Conservation (phyloP, 2,797 vertebrate genomes). For the Sebastes iracundus region DNA sequence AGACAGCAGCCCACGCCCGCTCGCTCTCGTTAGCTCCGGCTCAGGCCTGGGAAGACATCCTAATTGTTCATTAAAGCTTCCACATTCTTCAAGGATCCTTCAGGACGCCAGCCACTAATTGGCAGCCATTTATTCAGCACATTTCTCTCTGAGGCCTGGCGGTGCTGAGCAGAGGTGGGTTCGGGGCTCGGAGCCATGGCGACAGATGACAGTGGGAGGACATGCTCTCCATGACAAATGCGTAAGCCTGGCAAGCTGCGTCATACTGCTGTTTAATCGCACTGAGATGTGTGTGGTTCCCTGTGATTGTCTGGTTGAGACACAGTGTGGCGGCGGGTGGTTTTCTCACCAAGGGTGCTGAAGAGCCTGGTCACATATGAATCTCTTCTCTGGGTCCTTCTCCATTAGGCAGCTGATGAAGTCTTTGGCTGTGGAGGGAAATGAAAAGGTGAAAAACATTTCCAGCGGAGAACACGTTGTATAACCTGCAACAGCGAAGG, state of each 20-base stretch:
- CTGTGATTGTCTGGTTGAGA: conserved; percentile 51
- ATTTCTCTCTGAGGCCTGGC: conserved; percentile 58
- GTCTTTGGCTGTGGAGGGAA: conserved; percentile 87
- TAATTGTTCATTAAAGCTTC: conserved; percentile 75
- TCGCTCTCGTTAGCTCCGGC: conserved; percentile 45
- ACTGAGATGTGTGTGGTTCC: conserved; percentile 46
- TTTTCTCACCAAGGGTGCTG: conserved; percentile 92
- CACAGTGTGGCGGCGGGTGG: conserved; percentile 9
- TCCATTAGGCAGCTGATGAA: conserved; percentile 95
- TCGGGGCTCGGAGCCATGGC: conserved; percentile 65
- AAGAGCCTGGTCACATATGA: conserved; percentile 92
- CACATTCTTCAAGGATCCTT: conserved; percentile 75
- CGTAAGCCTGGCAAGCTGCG: conserved; percentile 65
- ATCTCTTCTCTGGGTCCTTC: conserved; percentile 94
- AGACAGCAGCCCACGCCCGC: conserved; percentile 48
- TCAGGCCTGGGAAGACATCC: conserved; percentile 66
- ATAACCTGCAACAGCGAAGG: background rate
- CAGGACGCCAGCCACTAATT: conserved; percentile 72
- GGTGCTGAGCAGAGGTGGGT: conserved; percentile 54
- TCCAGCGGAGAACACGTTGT: conserved; percentile 5
- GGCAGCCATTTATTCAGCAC: conserved; percentile 74
- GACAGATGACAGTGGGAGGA: conserved; percentile 80
- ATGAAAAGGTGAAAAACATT: conserved; percentile 38
- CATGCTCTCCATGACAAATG: conserved; percentile 64
- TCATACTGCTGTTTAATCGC: conserved; percentile 63